A percentile compares a stretch with the other conserved stretches of the same genome.
Conservation (phyloP, 2,797 vertebrate genomes). For the Iguana delicatissima region DNA sequence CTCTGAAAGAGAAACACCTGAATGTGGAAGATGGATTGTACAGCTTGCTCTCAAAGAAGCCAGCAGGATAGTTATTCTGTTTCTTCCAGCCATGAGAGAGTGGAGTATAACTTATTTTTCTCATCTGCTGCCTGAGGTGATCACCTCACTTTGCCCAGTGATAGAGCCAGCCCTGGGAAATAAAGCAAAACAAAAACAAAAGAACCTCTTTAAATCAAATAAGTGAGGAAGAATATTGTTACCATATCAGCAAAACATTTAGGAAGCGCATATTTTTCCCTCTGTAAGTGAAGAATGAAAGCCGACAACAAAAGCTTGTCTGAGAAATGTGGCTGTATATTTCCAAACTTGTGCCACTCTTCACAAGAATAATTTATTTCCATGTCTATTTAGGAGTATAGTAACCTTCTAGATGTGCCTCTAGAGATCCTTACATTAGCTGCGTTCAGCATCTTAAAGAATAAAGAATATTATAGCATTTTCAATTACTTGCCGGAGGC, state of each 20-base stretch:
- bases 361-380: constrained; percentile 18
- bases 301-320: neutral
- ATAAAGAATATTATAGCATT: constrained; percentile 41
- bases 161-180: neutral
- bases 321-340: neutral
- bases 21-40: no score
- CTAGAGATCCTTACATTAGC: constrained; percentile 35
- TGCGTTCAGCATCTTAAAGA: constrained; percentile 1
- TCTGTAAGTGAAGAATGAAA: neutral
- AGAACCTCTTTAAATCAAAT: neutral
- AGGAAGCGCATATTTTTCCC: no score
- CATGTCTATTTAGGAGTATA: constrained; percentile 31
- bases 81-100: no score
- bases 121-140: neutral
- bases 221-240: neutral
- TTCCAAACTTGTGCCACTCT: constrained; percentile 16
- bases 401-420: constrained; percentile 25
- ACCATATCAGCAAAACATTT: neutral
- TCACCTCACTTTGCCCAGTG: neutral
- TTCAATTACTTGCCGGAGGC: constrained; percentile 31
- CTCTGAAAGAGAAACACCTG: no score
- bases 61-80: no score
- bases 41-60: no score
- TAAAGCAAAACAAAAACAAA: neutral
- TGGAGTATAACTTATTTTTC: no score